Evolutionary conservation across 2,113 vertebrate species (phyloP).

Genomic region (Lonchura striata): DNA sequence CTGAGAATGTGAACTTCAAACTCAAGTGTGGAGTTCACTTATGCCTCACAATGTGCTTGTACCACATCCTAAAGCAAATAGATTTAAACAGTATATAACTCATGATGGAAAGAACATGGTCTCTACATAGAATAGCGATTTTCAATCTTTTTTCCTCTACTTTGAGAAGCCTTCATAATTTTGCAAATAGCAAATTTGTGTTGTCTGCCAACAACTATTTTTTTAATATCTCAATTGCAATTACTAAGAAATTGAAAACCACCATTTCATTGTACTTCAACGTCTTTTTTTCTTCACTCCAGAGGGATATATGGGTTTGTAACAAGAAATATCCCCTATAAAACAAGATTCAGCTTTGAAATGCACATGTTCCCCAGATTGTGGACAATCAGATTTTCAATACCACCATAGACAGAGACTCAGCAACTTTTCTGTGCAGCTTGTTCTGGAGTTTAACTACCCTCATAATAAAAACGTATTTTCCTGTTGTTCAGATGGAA

Average conservation of each 20-base stretch:
- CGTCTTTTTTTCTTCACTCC: background rate
- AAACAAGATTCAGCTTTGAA: background rate
- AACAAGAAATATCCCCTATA: background rate
- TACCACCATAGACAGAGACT: rapidly evolving
- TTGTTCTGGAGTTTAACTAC: background rate
- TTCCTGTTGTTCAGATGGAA: background rate
- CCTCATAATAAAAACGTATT: rapidly evolving
- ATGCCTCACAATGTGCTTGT: background rate
- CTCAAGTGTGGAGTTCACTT: background rate
- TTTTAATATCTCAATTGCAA: background rate
- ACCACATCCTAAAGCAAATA: background rate
- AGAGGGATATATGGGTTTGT: background rate
- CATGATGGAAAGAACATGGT: background rate
- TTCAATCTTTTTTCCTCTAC: background rate
- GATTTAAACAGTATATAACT: background rate
- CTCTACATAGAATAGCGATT: background rate
- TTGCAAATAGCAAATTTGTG: background rate
- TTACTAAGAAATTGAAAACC: background rate
- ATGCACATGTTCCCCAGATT: rapidly evolving
- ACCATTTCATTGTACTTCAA: background rate
- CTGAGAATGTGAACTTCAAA: background rate
- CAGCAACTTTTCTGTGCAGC: background rate
- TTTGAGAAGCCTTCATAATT: background rate
- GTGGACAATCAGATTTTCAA: background rate
- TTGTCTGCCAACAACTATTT: background rate